Evolutionary conservation across 1,140 invertebrate genomes (phyloP), one percentile per base, ranked within the genome.

Genomic region (Calycopis cecrops): DNA sequence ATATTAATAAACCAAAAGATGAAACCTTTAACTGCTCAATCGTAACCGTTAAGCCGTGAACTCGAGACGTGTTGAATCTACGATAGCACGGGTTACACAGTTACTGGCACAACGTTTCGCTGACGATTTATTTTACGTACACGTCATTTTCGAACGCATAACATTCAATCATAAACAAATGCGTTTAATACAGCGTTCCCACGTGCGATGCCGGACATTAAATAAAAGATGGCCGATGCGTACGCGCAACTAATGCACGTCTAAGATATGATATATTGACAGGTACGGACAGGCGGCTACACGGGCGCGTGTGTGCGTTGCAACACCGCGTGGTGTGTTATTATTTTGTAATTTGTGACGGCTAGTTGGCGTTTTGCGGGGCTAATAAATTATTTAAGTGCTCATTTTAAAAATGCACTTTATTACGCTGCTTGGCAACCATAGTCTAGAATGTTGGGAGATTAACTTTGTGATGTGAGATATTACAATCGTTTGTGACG

Each of bases 231-330:
- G 73, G 68, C 71, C 52, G 57, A 51, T 47, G 61, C 58, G 62
- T 62, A 63, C 57, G 65, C 71, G 71, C 69, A 69, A 57, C 73
- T 74, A 78, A 79, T 79, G 72, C 71, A 76, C 67, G 71, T 71
- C 71, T 68, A 67, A 59, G 57, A 69, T 79, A 81, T 81, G 74
- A 81, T 76, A 79, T 81, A 81, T 81, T 75, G 78, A 81, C 78
- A 75, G 73, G 59, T 54, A 57, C 56, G 59, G 70, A 73, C 71
- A 63, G 21, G 18, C 40, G 49, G 48, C 18, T 35, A 16, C 49
- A 14, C 49, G 48, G 18, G 47, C 18, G 52, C 40, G 35, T 37
- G 40, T 44, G 40, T 42, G 37, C 11, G 51, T 42, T 52, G 40
- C 50, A 52, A 35, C 37, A 33, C 18, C 48, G 21, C 21, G 21